These are phyloP conservation scores for Hydra vulgaris DNA, from an alignment of 30 jellyfish, hydroid and myxozoan species.

Conservation along the genomic window DNA sequence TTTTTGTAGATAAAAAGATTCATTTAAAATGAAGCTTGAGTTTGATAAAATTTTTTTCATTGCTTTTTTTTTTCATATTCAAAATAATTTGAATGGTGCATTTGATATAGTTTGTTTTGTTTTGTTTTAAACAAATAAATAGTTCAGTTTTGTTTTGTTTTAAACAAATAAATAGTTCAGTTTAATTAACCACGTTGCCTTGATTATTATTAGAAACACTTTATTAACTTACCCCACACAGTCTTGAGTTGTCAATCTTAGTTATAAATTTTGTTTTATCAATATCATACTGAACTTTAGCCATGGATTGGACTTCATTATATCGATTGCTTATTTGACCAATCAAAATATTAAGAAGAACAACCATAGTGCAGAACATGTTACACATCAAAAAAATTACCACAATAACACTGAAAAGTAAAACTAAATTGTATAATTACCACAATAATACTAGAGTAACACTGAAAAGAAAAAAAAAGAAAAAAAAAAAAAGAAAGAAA, in stretches of 20 bases:
- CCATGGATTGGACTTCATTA: constrained; percentile 55
- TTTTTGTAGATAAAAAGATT: too few species aligned
- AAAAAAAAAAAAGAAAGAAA: not conserved
- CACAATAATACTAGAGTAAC: constrained; percentile 38
- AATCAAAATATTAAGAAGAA: constrained; percentile 72
- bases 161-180: too few species aligned
- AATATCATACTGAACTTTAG: constrained; percentile 61
- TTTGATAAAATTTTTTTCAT: too few species aligned
- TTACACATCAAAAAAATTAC: constrained; percentile 47
- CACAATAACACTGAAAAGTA: constrained; percentile 40
- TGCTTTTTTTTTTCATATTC: too few species aligned
- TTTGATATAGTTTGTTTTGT: too few species aligned
- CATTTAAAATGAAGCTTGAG: too few species aligned
- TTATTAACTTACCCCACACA: constrained; percentile 52
- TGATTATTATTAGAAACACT: too few species aligned
- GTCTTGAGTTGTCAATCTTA: constrained; percentile 37
- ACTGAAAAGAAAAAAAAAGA: not conserved
- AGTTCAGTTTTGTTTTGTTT: too few species aligned
- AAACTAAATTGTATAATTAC: not conserved
- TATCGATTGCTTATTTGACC: constrained; percentile 82
- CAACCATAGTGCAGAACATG: constrained; percentile 55
- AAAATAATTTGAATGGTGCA: too few species aligned
- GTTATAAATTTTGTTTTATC: constrained; percentile 54
- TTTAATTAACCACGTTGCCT: too few species aligned
- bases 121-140: too few species aligned